A percentile compares a stretch with the other conserved stretches of the same genome.
Conservation (phyloP, 2,888 invertebrate genomes). For the Nephrotoma guestfalica region DNA sequence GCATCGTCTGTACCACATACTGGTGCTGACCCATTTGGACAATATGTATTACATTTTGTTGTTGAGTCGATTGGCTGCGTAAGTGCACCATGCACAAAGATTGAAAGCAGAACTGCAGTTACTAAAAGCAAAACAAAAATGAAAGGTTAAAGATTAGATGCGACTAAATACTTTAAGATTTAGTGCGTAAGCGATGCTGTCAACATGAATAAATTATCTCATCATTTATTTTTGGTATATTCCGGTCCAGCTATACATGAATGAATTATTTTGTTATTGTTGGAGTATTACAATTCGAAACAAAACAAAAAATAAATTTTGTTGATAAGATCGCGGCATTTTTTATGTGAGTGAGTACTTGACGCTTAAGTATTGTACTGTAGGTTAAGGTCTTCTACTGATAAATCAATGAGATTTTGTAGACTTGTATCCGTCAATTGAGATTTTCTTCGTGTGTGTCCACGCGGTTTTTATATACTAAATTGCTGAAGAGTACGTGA, state of each 20-base stretch:
- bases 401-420: neutral
- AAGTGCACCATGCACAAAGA: neutral
- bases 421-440: neutral
- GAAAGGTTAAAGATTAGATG: neutral
- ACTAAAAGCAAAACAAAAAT: neutral
- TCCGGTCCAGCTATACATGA: neutral
- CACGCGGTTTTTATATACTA: neutral
- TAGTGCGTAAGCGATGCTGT: neutral
- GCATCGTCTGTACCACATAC: conserved; percentile 30
- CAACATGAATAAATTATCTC: neutral
- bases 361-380: neutral
- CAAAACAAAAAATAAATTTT: neutral
- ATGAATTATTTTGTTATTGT: neutral
- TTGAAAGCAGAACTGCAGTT: neutral
- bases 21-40: conserved; percentile 11
- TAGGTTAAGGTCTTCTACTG: neutral
- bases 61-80: neutral
- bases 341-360: neutral
- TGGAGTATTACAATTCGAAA: neutral
- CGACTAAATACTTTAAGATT: neutral
- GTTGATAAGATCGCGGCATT: neutral
- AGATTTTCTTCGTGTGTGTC: neutral
- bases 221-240: neutral
- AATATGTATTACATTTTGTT: conserved; percentile 18
- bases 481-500: too few relatives aligned